Conservation (phyloP, 1,140 invertebrate genomes). For the Zaprionus africanus region DNA sequence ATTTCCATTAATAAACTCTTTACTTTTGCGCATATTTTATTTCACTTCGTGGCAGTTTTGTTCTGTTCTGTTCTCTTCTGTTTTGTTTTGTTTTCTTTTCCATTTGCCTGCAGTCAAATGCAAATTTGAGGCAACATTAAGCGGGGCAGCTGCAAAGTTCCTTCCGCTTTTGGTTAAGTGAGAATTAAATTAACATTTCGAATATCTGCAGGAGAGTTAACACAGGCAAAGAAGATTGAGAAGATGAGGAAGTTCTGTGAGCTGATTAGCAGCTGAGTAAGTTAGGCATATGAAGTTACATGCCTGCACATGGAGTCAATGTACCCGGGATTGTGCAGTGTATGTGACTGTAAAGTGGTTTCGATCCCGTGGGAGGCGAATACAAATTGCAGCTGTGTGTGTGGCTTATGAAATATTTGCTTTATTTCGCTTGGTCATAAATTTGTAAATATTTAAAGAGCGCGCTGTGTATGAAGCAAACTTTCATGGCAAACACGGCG, state of each 20-base stretch:
- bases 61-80: not conserved
- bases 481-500: conserved; percentile 56
- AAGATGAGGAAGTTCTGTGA: not conserved
- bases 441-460: conserved; percentile 76
- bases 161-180: not conserved
- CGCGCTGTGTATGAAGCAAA: conserved; percentile 15
- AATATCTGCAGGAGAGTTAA: not conserved
- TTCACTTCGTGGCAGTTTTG: conserved; percentile 20
- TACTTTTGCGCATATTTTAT: conserved; percentile 54
- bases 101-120: conserved; percentile 38
- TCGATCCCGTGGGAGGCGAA: conserved; percentile 15
- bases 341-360: not conserved
- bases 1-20: conserved; percentile 58
- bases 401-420: conserved; percentile 36
- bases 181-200: conserved; percentile 2
- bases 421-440: conserved; percentile 62
- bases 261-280: not conserved
- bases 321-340: not conserved
- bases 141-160: not conserved
- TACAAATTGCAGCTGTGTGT: conserved; percentile 61
- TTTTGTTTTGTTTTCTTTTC: conserved; percentile 36
- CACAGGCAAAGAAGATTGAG: not conserved
- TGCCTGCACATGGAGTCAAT: not conserved
- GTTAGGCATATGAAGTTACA: not conserved
- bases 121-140: conserved; percentile 40